Percentiles rank a stretch among this genome's conserved stretches.
These are phyloP conservation scores for Synodontis membranacea DNA, from an alignment of 2,113 vertebrate genomes.

Conservation along the genomic window DNA sequence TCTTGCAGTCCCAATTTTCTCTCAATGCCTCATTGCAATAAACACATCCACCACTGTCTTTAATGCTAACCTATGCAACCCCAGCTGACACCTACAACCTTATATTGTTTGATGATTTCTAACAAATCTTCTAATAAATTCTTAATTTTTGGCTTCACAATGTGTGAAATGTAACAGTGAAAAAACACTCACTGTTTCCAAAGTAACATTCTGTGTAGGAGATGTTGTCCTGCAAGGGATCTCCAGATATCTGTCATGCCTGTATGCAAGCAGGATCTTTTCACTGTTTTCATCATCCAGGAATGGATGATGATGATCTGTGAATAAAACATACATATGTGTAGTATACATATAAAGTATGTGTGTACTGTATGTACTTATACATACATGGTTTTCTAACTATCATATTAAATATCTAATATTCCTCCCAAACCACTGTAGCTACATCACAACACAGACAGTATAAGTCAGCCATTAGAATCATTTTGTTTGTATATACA, in stretches of 20 bases:
- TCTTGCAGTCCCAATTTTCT: background rate
- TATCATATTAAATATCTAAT: background rate
- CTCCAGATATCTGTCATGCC: slow-evolving; percentile 58
- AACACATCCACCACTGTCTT: slow-evolving; percentile 9
- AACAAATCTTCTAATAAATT: background rate
- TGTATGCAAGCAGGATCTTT: slow-evolving; percentile 55
- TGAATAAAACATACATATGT: slow-evolving; percentile 5
- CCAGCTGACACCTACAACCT: background rate
- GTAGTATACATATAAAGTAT: background rate
- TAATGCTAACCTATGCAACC: background rate
- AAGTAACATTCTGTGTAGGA: slow-evolving; percentile 71
- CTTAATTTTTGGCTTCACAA: background rate
- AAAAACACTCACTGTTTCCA: slow-evolving; percentile 73
- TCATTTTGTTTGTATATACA: background rate
- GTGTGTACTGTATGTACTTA: background rate
- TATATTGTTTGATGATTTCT: background rate
- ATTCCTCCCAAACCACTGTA: background rate
- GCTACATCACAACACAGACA: background rate
- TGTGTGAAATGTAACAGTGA: background rate
- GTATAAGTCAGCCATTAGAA: background rate
- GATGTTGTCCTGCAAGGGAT: slow-evolving; percentile 84
- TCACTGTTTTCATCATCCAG: slow-evolving; percentile 55
- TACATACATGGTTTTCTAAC: background rate
- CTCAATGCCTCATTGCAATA: background rate
- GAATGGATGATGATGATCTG: slow-evolving; percentile 80